A percentile compares a stretch with the other conserved stretches of the same genome.
phyloP scores from a whole-genome alignment of 2,797 vertebrate genomes.

The Malacoraja senta region DNA sequence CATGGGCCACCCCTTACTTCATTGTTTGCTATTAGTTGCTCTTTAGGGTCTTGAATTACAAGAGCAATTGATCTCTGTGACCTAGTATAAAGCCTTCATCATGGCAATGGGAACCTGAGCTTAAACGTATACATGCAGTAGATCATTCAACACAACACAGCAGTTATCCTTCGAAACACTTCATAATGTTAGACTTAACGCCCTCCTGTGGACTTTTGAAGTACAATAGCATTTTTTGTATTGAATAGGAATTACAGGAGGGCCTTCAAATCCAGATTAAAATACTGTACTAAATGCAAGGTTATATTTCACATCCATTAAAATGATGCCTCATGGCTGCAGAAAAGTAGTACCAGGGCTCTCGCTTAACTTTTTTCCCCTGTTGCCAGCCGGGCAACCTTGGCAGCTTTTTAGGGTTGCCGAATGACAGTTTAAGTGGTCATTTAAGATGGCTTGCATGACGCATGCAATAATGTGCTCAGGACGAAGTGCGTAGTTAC shows the following conservation, averaged over 20 bases:
- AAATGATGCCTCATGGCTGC: background rate
- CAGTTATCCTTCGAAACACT: slow-evolving; percentile 47
- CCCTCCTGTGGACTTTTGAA: slow-evolving; percentile 6
- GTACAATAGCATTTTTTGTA: background rate
- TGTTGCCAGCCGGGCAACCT: too few species aligned
- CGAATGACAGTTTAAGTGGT: too few species aligned
- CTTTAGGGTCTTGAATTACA: slow-evolving; percentile 85
- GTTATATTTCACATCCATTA: background rate
- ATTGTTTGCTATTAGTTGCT: slow-evolving; percentile 87
- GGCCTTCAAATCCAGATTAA: background rate
- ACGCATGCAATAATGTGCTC: too few species aligned
- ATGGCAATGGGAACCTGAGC: slow-evolving; percentile 82
- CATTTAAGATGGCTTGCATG: too few species aligned
- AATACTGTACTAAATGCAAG: background rate
- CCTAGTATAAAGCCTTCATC: slow-evolving; percentile 79
- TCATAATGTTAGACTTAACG: background rate
- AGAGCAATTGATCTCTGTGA: slow-evolving; percentile 92
- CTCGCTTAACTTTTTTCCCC: too few species aligned
- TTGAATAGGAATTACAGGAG: background rate
- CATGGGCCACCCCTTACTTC: slow-evolving; percentile 65
- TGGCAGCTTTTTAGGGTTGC: too few species aligned
- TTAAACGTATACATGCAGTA: slow-evolving; percentile 77
- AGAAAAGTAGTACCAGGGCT: background rate
- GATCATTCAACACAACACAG: slow-evolving; percentile 65
- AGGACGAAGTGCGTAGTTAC: too few species aligned